A percentile compares a stretch with the other conserved stretches of the same genome.
Evolutionary conservation across 2,113 vertebrate species (phyloP).

Genomic region (Symphodus melops): DNA sequence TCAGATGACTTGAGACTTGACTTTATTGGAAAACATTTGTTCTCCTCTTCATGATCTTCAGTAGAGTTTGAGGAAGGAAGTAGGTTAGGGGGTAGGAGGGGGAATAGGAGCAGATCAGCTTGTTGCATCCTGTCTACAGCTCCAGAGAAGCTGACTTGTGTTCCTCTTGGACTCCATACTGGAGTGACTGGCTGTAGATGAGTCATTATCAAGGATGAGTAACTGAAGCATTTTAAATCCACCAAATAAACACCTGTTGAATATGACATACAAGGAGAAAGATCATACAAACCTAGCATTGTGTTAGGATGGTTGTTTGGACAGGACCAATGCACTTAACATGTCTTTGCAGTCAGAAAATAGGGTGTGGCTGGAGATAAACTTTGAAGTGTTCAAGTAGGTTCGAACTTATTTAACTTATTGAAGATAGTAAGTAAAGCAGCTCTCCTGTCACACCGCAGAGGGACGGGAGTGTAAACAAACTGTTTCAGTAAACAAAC

Average conservation of each 20-base stretch:
- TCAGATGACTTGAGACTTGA: neutral
- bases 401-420: neutral
- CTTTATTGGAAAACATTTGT: neutral
- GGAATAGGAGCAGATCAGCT: conserved; percentile 30
- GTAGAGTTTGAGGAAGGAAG: conserved; percentile 70
- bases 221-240: neutral
- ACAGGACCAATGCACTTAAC: conserved; percentile 58
- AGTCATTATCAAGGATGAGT: neutral
- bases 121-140: conserved; percentile 60
- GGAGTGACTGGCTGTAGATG: neutral
- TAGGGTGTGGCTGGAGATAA: conserved; percentile 62
- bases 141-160: conserved; percentile 42
- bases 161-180: neutral
- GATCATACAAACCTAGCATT: neutral
- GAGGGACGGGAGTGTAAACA: conserved; percentile 54
- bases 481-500: neutral
- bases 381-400: neutral
- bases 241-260: neutral
- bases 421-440: neutral
- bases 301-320: conserved; percentile 22
- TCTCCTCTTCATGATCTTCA: conserved; percentile 12
- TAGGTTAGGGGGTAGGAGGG: neutral
- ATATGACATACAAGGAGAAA: neutral
- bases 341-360: conserved; percentile 42
- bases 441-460: neutral